Evolutionary conservation across 2,113 vertebrate genomes (phyloP).

Genomic region (Grammomys surdaster): DNA sequence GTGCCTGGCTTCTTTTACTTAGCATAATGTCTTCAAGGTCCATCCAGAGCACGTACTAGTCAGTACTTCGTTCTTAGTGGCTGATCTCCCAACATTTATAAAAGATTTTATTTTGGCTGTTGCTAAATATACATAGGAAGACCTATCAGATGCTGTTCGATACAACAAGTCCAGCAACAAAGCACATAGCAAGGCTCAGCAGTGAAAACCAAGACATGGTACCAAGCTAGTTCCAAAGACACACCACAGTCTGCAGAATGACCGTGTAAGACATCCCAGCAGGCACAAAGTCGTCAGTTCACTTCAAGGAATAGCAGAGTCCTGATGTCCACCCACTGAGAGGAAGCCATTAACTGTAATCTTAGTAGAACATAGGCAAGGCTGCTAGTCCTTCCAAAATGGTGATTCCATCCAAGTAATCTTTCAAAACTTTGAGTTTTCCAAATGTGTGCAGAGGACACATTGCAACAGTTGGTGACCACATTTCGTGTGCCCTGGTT

Average conservation of each 20-base stretch:
- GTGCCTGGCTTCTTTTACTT: constrained; percentile 36
- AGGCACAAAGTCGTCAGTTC: not conserved
- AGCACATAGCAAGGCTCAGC: not conserved
- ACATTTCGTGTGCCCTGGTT: not conserved
- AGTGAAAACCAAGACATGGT: not conserved
- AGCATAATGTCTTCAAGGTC: constrained; percentile 29
- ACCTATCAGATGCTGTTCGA: not conserved
- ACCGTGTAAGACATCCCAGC: not conserved
- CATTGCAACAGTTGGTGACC: not conserved
- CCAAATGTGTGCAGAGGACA: not conserved
- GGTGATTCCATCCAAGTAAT: not conserved
- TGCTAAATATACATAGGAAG: not conserved
- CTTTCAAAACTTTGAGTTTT: not conserved
- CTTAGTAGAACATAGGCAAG: not conserved
- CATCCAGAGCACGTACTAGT: not conserved
- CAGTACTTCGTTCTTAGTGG: constrained; percentile 19
- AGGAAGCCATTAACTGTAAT: not conserved
- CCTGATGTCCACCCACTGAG: not conserved
- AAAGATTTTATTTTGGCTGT: constrained; percentile 28
- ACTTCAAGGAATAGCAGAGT: not conserved
- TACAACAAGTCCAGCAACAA: not conserved
- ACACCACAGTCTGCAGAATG: not conserved
- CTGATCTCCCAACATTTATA: not conserved
- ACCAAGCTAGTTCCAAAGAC: not conserved
- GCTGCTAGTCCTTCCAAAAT: not conserved